These are phyloP conservation scores for Boloria euphrosyne DNA, from an alignment of 2,888 invertebrate genomes.

Conservation along the genomic window DNA sequence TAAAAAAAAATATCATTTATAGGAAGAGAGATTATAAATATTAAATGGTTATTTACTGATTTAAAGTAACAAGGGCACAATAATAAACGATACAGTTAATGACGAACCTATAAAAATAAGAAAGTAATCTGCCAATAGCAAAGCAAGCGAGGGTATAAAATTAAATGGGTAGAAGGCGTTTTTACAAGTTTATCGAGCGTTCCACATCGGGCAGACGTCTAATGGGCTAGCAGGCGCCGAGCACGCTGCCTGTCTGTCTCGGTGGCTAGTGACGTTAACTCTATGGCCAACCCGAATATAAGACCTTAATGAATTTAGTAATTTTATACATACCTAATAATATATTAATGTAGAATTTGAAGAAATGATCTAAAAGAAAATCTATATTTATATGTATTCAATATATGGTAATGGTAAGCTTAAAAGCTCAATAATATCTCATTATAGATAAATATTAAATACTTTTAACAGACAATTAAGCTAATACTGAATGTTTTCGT, in stretches of 20 bases:
- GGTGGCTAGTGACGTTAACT: slow-evolving; percentile 59
- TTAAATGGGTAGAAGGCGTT: slow-evolving; percentile 81
- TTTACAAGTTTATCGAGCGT: slow-evolving; percentile 83
- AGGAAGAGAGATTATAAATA: no score
- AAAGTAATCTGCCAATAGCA: slow-evolving; percentile 79
- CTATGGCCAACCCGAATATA: slow-evolving; percentile 48
- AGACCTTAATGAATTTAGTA: slow-evolving; percentile 59
- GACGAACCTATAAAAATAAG: slow-evolving; percentile 68
- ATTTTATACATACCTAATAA: slow-evolving; percentile 36
- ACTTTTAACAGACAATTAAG: no score
- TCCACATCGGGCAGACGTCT: slow-evolving; percentile 77
- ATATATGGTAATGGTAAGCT: no score
- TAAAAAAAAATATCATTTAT: no score
- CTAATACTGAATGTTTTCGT: no score
- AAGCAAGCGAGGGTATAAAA: slow-evolving; percentile 78
- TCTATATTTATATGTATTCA: slow-evolving; percentile 31
- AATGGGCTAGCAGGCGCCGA: slow-evolving; percentile 78
- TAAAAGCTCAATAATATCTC: no score
- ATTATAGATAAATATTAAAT: no score
- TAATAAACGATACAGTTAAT: slow-evolving; percentile 75
- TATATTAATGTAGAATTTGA: neutral
- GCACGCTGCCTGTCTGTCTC: slow-evolving; percentile 77
- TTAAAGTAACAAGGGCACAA: slow-evolving; percentile 60
- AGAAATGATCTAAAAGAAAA: neutral
- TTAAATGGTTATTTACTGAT: slow-evolving; percentile 55